Conservation (phyloP, 2,113 vertebrate genomes). For the Chamaea fasciata region DNA sequence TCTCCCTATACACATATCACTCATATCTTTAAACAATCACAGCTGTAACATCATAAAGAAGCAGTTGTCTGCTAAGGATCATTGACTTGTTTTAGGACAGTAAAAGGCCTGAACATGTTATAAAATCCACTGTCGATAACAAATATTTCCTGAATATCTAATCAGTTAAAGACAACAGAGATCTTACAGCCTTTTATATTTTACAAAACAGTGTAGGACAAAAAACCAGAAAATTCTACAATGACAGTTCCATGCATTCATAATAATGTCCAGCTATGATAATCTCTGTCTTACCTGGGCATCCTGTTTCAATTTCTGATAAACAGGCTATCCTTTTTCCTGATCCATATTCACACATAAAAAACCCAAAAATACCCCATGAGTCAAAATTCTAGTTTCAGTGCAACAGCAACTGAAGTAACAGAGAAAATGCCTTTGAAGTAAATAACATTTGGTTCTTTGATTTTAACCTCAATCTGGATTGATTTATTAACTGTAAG, state of each 20-base stretch:
- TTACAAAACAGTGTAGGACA: neutral
- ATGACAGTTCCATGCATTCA: neutral
- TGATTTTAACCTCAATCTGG: slow-evolving; percentile 16
- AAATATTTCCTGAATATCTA: neutral
- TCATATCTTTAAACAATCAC: neutral
- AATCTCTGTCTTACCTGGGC: neutral
- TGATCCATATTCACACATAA: neutral
- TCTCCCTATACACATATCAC: neutral
- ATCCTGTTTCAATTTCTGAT: neutral
- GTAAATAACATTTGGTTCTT: slow-evolving; percentile 33
- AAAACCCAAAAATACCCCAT: neutral
- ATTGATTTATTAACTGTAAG: slow-evolving; percentile 23
- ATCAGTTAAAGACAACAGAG: neutral
- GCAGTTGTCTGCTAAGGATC: neutral
- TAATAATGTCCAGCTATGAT: neutral
- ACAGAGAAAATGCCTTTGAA: neutral
- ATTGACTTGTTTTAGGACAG: neutral
- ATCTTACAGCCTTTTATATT: neutral
- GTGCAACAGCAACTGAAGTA: neutral
- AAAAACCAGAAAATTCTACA: neutral
- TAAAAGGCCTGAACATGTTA: neutral
- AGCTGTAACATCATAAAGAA: neutral
- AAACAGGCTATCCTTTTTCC: neutral
- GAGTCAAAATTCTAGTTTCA: neutral
- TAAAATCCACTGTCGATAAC: neutral